These are phyloP conservation scores for Hololepta plana DNA, from an alignment of 2,888 invertebrate species.

Conservation along the genomic window DNA sequence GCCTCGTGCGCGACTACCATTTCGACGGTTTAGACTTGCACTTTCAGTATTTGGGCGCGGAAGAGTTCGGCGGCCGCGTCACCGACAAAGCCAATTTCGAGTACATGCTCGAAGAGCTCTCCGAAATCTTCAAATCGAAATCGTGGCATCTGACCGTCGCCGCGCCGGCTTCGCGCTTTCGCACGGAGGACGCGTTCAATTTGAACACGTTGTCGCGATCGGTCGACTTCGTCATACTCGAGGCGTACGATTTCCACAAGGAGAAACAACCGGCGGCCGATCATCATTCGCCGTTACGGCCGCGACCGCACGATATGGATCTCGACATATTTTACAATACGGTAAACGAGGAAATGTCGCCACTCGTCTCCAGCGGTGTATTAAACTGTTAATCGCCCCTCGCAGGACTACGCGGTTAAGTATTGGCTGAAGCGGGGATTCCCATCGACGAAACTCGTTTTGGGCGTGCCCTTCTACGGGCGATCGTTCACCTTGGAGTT, in stretches of 20 bases:
- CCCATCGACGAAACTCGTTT: constrained; percentile 44
- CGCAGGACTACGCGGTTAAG: constrained; percentile 46
- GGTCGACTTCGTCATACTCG: constrained; percentile 43
- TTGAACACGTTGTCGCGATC: constrained; percentile 38
- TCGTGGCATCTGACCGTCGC: constrained; percentile 39
- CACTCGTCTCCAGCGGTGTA: not conserved
- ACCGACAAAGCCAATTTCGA: constrained; percentile 36
- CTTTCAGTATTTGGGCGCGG: constrained; percentile 53
- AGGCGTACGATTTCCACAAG: constrained; percentile 40
- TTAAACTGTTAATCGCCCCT: constrained; percentile 9
- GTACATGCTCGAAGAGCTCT: constrained; percentile 35
- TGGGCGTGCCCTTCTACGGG: constrained; percentile 58
- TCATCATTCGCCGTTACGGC: constrained; percentile 32
- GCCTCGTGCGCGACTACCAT: constrained; percentile 43
- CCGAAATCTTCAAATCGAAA: constrained; percentile 34
- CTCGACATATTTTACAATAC: constrained; percentile 34
- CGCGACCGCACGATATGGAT: constrained; percentile 29
- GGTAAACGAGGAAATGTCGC: constrained; percentile 17
- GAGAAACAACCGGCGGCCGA: constrained; percentile 26
- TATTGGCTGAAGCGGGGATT: constrained; percentile 46
- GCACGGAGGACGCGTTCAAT: constrained; percentile 48
- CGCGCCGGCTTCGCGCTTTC: constrained; percentile 38
- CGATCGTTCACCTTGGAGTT: constrained; percentile 47
- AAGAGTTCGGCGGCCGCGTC: constrained; percentile 25
- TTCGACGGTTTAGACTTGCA: constrained; percentile 74